Base-by-base conservation (phyloP, 2,888 invertebrate species). In the Dicyrtoma fusca region DNA sequence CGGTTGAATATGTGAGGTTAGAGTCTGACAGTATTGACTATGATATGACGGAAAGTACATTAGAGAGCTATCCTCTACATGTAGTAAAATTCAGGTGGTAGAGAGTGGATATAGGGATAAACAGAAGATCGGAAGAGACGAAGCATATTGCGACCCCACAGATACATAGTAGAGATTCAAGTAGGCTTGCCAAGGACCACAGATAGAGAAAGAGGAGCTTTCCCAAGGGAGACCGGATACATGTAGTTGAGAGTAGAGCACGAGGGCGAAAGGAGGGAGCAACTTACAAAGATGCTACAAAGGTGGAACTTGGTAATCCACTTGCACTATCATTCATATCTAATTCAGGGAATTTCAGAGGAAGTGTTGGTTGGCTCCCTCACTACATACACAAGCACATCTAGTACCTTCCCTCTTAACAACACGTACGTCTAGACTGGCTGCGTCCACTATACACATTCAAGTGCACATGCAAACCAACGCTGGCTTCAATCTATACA, bases 321-420 rank as follows among this genome's bases (percentile, higher is more conserved):
- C 66, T 65, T 65, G 49, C 21, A 64, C 68, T 59, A 26, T 62
- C 47, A 65, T 55, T 71, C 71, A 71, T 71, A 71, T 71, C 71
- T 71, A 71, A 71, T 71, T 71, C 71, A 71, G 42, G 65, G 65
- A 42, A 26, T 71, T 65, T 47, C 49, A 65, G 64, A 71, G 65
- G 55, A 71, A 71, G 71, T 71, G 71, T 64, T 21, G 4, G 4
- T 13, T 57, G 23, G 53, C 53, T 6, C 17, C 11, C 21, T 11
- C 53, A 55, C 45, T 45, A 71, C 71, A 55, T n/a, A n/a, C n/a
- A 57, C 59, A 65, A 59, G 65, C 47, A 65, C 59, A 65, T 71
- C 65, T 65, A 71, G 64, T 71, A 57, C 64, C 64, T 71, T 49
- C 57, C 53, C 59, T 8, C 34, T 8, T 5, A 34, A 34, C 34